These are phyloP conservation scores for Elegia similella DNA, from an alignment of 2,888 invertebrate species.

Conservation along the genomic window DNA sequence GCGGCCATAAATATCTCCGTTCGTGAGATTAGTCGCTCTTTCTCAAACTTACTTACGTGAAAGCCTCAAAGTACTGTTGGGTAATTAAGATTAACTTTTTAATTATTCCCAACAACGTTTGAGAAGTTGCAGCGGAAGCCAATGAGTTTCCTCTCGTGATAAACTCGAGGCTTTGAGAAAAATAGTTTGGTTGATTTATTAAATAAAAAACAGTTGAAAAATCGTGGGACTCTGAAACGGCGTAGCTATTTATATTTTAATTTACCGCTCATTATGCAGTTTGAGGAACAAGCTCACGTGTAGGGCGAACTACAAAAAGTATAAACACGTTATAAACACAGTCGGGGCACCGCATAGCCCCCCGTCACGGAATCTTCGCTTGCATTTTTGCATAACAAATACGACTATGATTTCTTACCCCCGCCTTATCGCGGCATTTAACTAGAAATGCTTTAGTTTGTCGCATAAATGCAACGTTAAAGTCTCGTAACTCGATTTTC, in stretches of 20 bases:
- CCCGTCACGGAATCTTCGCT: slow-evolving; percentile 71
- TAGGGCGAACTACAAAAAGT: slow-evolving; percentile 54
- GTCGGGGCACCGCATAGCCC: slow-evolving; percentile 56
- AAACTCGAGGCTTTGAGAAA: neutral
- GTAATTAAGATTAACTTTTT: slow-evolving; percentile 28
- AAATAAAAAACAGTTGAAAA: slow-evolving; percentile 25
- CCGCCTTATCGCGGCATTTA: slow-evolving; percentile 49
- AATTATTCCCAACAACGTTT: slow-evolving; percentile 24
- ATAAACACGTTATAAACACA: slow-evolving; percentile 69
- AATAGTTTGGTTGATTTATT: slow-evolving; percentile 22
- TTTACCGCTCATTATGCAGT: slow-evolving; percentile 49
- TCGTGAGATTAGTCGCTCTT: slow-evolving; percentile 67
- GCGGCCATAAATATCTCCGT: slow-evolving; percentile 68
- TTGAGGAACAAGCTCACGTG: slow-evolving; percentile 51
- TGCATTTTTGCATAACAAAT: slow-evolving; percentile 77
- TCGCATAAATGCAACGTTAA: slow-evolving; percentile 27
- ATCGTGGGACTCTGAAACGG: slow-evolving; percentile 25
- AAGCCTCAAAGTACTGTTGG: slow-evolving; percentile 25
- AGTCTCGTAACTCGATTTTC: neutral
- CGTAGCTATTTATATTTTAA: slow-evolving; percentile 45
- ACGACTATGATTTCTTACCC: slow-evolving; percentile 61
- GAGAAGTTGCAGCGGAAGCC: slow-evolving; percentile 8
- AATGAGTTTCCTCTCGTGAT: neutral
- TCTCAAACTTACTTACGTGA: slow-evolving; percentile 49
- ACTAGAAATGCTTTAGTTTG: slow-evolving; percentile 39